Conservation (phyloP, 2,888 invertebrate species). For the Cybosia mesomella region DNA sequence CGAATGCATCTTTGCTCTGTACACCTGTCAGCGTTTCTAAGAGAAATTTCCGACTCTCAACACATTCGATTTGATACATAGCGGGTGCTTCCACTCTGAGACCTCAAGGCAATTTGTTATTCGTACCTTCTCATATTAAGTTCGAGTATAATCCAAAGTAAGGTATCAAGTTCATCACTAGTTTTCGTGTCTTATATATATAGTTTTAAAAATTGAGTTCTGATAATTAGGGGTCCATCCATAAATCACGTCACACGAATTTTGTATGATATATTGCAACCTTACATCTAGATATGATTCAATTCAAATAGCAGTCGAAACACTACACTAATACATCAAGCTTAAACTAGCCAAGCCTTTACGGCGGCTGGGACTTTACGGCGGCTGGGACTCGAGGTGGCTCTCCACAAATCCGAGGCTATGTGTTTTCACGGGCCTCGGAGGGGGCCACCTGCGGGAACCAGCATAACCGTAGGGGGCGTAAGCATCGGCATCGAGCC, state of each 20-base stretch:
- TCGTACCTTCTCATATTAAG: slow-evolving; percentile 16
- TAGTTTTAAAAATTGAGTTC: slow-evolving; percentile 8
- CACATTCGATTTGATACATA: slow-evolving; percentile 43
- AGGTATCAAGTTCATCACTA: slow-evolving; percentile 7
- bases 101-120: slow-evolving; percentile 42
- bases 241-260: not conserved
- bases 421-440: too few species aligned
- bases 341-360: too few species aligned
- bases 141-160: slow-evolving; percentile 26
- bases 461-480: too few species aligned
- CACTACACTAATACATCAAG: too few species aligned
- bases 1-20: slow-evolving; percentile 54
- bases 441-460: too few species aligned
- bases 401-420: too few species aligned
- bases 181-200: slow-evolving; percentile 7
- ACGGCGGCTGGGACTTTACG: too few species aligned
- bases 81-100: slow-evolving; percentile 29
- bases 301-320: too few species aligned
- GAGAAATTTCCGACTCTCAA: slow-evolving; percentile 45
- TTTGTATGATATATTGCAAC: not conserved
- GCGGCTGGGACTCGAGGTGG: too few species aligned
- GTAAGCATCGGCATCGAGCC: too few species aligned
- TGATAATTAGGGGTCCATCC: not conserved
- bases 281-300: too few species aligned
- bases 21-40: slow-evolving; percentile 52